Evolutionary conservation across 1,140 invertebrate genomes (phyloP).

Genomic region (Hycleus phaleratus): DNA sequence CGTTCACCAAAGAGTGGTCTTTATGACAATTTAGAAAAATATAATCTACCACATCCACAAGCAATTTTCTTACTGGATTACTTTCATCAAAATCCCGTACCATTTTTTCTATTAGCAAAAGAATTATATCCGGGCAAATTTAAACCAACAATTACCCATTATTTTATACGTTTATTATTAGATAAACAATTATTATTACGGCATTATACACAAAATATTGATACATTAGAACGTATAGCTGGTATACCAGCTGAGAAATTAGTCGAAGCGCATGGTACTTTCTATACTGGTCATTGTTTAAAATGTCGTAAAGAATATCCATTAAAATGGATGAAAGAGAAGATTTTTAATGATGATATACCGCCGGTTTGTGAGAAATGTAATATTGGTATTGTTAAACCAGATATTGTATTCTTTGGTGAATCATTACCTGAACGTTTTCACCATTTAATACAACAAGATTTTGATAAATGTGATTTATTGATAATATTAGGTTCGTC

Average conservation of each 20-base stretch:
- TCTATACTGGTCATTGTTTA: slow-evolving; percentile 81
- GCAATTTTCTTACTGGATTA: slow-evolving; percentile 90
- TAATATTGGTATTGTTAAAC: slow-evolving; percentile 73
- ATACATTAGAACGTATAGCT: slow-evolving; percentile 81
- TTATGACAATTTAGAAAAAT: slow-evolving; percentile 88
- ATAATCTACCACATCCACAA: slow-evolving; percentile 86
- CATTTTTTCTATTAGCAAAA: slow-evolving; percentile 80
- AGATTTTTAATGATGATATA: slow-evolving; percentile 63
- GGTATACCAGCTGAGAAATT: slow-evolving; percentile 79
- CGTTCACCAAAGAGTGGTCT: slow-evolving; percentile 84
- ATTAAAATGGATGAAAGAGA: slow-evolving; percentile 68
- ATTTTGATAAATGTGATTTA: slow-evolving; percentile 83
- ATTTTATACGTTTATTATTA: slow-evolving; percentile 72
- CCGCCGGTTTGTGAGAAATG: slow-evolving; percentile 67
- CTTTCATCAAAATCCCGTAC: slow-evolving; percentile 72
- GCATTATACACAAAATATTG: slow-evolving; percentile 92
- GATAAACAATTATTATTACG: slow-evolving; percentile 72
- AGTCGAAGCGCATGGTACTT: slow-evolving; percentile 91
- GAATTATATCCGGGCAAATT: slow-evolving; percentile 77
- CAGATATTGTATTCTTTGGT: slow-evolving; percentile 93
- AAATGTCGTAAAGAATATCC: slow-evolving; percentile 66
- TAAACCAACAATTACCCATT: slow-evolving; percentile 75
- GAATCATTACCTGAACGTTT: slow-evolving; percentile 77
- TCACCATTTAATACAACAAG: slow-evolving; percentile 54
- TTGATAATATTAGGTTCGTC: slow-evolving; percentile 94